Evolutionary conservation across 2,113 vertebrate genomes (phyloP).

Genomic region (Bombycilla garrulus): DNA sequence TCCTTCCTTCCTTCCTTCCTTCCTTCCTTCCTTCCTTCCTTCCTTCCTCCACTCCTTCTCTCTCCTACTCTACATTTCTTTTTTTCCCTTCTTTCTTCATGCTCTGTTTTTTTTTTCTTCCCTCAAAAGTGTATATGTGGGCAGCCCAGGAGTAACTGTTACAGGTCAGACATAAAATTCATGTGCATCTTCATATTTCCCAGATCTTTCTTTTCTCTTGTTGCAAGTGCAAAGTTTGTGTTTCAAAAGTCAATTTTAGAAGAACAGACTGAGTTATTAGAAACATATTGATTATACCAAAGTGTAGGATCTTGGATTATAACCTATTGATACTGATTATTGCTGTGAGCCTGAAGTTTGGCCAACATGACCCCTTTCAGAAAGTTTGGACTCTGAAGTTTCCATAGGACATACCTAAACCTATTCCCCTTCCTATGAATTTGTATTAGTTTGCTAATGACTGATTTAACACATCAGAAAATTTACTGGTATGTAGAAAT

Average conservation of each 20-base stretch:
- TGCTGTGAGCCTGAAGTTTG: not conserved
- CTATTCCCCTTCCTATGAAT: not conserved
- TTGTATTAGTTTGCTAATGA: not conserved
- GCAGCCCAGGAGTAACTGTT: not conserved
- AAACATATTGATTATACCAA: not conserved
- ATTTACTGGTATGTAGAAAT: not conserved
- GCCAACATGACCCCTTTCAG: not conserved
- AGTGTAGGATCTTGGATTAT: not conserved
- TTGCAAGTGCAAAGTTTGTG: not conserved
- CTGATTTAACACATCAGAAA: not conserved
- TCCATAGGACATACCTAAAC: not conserved
- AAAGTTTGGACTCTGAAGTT: not conserved
- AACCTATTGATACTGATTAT: not conserved
- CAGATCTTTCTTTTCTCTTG: not conserved
- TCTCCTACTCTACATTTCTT: not conserved
- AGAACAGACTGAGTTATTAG: not conserved
- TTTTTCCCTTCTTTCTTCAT: not conserved
- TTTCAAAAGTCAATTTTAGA: not conserved
- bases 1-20: rapidly evolving
- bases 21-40: rapidly evolving
- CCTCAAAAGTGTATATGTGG: not conserved
- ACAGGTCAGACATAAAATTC: not conserved
- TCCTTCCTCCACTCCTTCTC: rapidly evolving
- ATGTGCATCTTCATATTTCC: not conserved
- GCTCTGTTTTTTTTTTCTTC: not conserved